Percentiles rank a stretch among this genome's conserved stretches.
Evolutionary conservation across 2,888 invertebrate genomes (phyloP).

Genomic region (Amphimallon solstitiale): DNA sequence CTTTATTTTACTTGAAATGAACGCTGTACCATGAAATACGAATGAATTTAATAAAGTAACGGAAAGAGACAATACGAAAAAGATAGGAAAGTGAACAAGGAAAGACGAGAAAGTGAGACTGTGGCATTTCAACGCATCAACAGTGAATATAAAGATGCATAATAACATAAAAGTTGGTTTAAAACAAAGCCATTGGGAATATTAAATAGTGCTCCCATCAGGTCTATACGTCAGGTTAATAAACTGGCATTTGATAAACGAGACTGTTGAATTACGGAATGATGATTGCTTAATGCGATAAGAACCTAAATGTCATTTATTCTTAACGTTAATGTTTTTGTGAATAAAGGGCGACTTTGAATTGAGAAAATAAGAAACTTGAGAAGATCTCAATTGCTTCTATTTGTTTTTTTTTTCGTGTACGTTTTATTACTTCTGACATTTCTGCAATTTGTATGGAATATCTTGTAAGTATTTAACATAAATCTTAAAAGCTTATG

Average conservation of each 20-base stretch:
- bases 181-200: slow-evolving; percentile 24
- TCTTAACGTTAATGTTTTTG: slow-evolving; percentile 10
- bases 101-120: background rate
- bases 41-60: slow-evolving; percentile 4
- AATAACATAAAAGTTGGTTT: slow-evolving; percentile 25
- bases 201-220: slow-evolving; percentile 17
- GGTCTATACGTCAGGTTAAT: slow-evolving; percentile 11
- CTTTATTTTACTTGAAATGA: slow-evolving; percentile 7
- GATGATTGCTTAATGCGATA: slow-evolving; percentile 19
- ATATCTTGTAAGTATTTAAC: too few species aligned
- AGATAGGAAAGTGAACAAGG: slow-evolving; percentile 9
- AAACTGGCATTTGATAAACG: slow-evolving; percentile 20
- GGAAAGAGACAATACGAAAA: background rate
- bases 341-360: background rate
- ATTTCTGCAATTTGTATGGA: too few species aligned
- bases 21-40: background rate
- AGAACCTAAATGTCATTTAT: slow-evolving; percentile 16
- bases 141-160: slow-evolving; percentile 18
- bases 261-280: slow-evolving; percentile 9
- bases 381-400: background rate
- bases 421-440: background rate
- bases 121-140: slow-evolving; percentile 10
- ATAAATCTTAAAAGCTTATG: too few species aligned
- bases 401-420: background rate
- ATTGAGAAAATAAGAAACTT: background rate